Evolutionary conservation across 2,797 vertebrate species (phyloP).

Genomic region (Amniataba percoides): DNA sequence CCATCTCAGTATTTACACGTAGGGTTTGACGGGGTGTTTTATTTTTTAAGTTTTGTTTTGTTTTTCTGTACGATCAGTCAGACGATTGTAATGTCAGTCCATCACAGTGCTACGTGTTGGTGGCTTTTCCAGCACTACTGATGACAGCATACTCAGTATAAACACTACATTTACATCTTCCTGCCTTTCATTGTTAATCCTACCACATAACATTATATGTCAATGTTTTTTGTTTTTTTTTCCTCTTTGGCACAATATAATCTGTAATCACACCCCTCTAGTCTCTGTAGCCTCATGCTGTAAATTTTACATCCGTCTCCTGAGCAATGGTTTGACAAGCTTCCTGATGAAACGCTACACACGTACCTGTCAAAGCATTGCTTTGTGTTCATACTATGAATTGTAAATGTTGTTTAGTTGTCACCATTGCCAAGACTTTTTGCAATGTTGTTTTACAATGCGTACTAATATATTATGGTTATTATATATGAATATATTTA

Average conservation of each 20-base stretch:
- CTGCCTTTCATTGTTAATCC: conserved; percentile 47
- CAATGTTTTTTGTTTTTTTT: conserved; percentile 47
- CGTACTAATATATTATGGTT: conserved; percentile 99
- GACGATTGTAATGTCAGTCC: conserved; percentile 25
- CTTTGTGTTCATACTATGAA: conserved; percentile 93
- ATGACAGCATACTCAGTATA: conserved; percentile 55
- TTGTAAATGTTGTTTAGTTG: conserved; percentile 97
- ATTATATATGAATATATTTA: conserved; percentile 99
- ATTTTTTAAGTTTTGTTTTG: conserved; percentile 1
- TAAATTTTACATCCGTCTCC: conserved; percentile 71
- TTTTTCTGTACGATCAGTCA: conserved; percentile 41
- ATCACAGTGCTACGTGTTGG: conserved; percentile 39
- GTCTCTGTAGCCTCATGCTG: conserved; percentile 74
- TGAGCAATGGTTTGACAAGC: conserved; percentile 69
- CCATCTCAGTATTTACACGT: conserved; percentile 43
- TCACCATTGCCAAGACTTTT: conserved; percentile 89
- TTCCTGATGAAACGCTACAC: conserved; percentile 56
- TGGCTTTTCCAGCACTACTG: conserved; percentile 45
- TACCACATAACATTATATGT: conserved; percentile 46
- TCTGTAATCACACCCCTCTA: conserved; percentile 61
- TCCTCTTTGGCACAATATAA: conserved; percentile 61
- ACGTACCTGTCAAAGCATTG: conserved; percentile 77
- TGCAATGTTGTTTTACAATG: conserved; percentile 94
- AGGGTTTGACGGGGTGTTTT: conserved; percentile 9
- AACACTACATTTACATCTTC: conserved; percentile 43